Percentiles rank a stretch among this genome's conserved stretches.
Conservation (phyloP, 53 echinoderm and acorn worm genomes). For the Holothuria scabra region DNA sequence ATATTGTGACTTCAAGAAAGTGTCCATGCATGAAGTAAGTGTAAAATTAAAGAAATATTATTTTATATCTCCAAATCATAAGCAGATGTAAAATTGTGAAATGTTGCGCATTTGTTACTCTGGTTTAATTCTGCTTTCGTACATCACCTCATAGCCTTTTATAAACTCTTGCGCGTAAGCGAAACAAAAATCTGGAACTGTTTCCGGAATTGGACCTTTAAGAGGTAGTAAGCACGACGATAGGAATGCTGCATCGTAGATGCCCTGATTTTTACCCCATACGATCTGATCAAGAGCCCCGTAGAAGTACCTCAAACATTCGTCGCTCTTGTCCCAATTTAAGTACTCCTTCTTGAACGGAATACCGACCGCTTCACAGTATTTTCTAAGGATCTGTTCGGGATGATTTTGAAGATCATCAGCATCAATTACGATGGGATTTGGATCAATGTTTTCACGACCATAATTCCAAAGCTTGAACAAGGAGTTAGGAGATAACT, state of each 20-base stretch:
- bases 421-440: slow-evolving; percentile 44
- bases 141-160: background rate
- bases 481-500: slow-evolving; percentile 16
- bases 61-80: too few relatives aligned
- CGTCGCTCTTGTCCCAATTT: background rate
- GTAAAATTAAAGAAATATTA: too few relatives aligned
- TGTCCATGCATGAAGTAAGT: too few relatives aligned
- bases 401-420: slow-evolving; percentile 43
- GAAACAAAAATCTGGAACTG: background rate
- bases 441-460: slow-evolving; percentile 28
- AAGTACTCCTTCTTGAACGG: slow-evolving; percentile 22
- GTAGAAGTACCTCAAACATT: too few relatives aligned
- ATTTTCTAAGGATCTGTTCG: slow-evolving; percentile 27
- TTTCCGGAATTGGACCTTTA: background rate
- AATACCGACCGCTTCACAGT: slow-evolving; percentile 29
- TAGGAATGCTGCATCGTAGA: background rate
- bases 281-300: background rate
- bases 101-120: too few relatives aligned
- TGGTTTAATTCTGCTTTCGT: background rate
- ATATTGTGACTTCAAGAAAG: too few relatives aligned
- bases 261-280: background rate
- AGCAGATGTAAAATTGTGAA: too few relatives aligned
- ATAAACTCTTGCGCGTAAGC: background rate
- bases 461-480: slow-evolving; percentile 18
- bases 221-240: background rate